phyloP scores from a whole-genome alignment of 2,888 invertebrate species.

The Lycia hirtaria region DNA sequence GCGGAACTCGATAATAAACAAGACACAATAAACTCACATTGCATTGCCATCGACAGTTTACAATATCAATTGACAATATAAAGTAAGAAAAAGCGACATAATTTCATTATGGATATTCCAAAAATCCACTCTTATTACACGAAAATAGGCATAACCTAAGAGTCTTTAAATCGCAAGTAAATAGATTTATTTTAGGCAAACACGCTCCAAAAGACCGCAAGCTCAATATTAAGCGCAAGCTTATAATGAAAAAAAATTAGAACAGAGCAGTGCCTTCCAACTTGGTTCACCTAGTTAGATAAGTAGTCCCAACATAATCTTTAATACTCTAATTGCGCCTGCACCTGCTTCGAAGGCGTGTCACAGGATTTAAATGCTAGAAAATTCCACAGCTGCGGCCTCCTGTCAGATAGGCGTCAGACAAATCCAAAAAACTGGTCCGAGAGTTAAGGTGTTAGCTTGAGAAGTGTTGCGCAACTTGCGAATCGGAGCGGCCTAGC shows the following conservation, averaged over 20 bases:
- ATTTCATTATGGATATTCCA: too few relatives aligned
- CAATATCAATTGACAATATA: background rate
- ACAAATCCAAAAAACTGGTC: constrained; percentile 34
- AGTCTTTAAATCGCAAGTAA: too few relatives aligned
- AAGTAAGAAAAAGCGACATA: background rate
- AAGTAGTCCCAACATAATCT: constrained; percentile 1
- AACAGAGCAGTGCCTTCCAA: background rate
- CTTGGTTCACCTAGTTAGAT: background rate
- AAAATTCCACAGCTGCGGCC: constrained; percentile 19
- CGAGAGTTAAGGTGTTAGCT: constrained; percentile 21
- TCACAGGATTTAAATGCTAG: constrained; percentile 20
- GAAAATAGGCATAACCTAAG: too few relatives aligned
- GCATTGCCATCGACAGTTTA: background rate
- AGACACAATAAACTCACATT: background rate
- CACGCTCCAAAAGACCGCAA: too few relatives aligned
- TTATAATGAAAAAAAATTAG: too few relatives aligned
- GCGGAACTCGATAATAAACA: constrained; percentile 25
- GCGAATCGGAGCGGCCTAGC: constrained; percentile 27
- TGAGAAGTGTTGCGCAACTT: constrained; percentile 29
- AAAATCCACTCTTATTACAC: too few relatives aligned
- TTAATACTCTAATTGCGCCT: constrained; percentile 2
- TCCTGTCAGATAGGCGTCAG: constrained; percentile 23
- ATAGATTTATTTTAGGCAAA: too few relatives aligned
- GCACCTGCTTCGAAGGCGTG: constrained; percentile 13
- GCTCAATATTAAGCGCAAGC: too few relatives aligned